Evolutionary conservation across 2,888 invertebrate species (phyloP).

Genomic region (Dryadula phaetusa): DNA sequence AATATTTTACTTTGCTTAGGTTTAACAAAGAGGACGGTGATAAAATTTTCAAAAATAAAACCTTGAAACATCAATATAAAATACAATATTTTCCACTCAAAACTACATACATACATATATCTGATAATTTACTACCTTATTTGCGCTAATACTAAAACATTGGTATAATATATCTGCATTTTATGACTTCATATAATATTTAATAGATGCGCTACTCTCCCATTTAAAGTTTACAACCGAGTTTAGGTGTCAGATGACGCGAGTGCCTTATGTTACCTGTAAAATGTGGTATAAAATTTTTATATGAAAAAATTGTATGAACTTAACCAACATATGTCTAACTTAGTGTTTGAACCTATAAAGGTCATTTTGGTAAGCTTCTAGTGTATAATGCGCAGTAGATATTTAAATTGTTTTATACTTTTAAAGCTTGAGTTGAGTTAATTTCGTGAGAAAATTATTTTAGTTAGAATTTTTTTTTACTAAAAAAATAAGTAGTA

Average conservation of each 20-base stretch:
- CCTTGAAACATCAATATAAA: too few relatives aligned
- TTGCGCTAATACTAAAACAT: not conserved
- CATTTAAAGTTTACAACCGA: slow-evolving; percentile 14
- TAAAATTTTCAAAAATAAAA: too few relatives aligned
- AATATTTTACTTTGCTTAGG: too few relatives aligned
- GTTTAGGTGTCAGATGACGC: slow-evolving; percentile 7
- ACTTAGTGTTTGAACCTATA: not conserved
- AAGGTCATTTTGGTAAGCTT: not conserved
- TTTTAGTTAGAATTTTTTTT: too few relatives aligned
- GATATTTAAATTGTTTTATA: not conserved
- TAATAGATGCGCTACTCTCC: slow-evolving; percentile 5
- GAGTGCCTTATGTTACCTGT: not conserved
- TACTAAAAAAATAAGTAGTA: too few relatives aligned
- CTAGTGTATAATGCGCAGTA: not conserved
- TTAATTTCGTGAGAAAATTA: too few relatives aligned
- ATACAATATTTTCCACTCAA: too few relatives aligned
- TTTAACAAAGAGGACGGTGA: too few relatives aligned
- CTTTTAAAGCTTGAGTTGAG: too few relatives aligned
- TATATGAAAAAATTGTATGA: not conserved
- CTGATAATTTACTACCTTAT: too few relatives aligned
- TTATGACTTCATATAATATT: slow-evolving; percentile 15
- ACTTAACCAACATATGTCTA: not conserved
- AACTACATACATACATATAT: too few relatives aligned
- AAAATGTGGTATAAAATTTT: slow-evolving; percentile 1
- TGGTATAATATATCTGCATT: not conserved